Conservation (phyloP, 2,888 invertebrate species). For the Agrochola circellaris region DNA sequence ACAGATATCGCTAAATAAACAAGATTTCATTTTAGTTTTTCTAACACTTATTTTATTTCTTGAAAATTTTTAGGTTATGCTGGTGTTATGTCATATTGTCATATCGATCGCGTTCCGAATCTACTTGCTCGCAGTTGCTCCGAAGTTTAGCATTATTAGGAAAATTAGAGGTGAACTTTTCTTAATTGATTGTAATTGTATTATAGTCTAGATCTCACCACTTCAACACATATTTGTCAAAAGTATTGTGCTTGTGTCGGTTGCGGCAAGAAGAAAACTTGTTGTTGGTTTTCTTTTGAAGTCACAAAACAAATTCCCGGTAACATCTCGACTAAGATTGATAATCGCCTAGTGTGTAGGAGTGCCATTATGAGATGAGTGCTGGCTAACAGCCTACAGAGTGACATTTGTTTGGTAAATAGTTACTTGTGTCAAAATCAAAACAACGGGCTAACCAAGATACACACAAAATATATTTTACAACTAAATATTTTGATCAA, state of each 20-base stretch:
- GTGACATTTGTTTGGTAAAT: conserved; percentile 39
- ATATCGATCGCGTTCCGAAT: conserved; percentile 9
- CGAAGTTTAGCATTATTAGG: not conserved
- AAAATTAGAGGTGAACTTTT: not conserved
- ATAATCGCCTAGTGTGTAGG: not conserved
- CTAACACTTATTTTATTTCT: conserved; percentile 8
- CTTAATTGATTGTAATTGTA: not conserved
- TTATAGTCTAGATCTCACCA: not conserved
- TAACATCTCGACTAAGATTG: conserved; percentile 1
- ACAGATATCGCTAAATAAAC: not conserved
- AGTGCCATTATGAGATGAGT: not conserved
- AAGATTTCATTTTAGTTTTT: conserved; percentile 26
- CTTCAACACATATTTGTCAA: not conserved
- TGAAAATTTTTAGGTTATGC: conserved; percentile 38
- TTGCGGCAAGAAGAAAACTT: not conserved
- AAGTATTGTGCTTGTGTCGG: not conserved
- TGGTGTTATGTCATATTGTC: conserved; percentile 37
- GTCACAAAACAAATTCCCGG: not conserved
- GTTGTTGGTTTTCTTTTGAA: not conserved
- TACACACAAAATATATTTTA: not conserved
- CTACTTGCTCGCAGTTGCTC: too few relatives aligned
- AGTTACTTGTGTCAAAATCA: conserved; percentile 25
- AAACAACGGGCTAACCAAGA: conserved; percentile 27
- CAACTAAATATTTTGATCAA: not conserved
- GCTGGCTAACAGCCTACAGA: not conserved